A percentile compares a stretch with the other conserved stretches of the same genome.
Evolutionary conservation across 2,113 vertebrate genomes (phyloP).

Genomic region (Megaleporinus macrocephalus): DNA sequence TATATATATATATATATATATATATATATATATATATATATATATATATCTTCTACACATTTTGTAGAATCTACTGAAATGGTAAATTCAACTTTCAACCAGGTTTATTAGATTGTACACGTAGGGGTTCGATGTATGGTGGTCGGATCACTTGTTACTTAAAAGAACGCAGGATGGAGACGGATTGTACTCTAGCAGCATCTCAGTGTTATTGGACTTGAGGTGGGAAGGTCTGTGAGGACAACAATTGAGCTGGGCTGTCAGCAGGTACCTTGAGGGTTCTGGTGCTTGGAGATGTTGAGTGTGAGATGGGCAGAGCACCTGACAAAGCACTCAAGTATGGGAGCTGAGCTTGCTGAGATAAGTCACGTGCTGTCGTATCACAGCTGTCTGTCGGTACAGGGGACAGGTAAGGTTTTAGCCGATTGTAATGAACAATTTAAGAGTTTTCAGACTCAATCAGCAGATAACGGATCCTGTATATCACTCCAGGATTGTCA

Average conservation of each 20-base stretch:
- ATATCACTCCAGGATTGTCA: constrained; percentile 15
- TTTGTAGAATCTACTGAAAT: too few relatives aligned
- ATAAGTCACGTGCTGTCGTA: not conserved
- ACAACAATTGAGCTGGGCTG: not conserved
- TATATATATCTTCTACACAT: too few relatives aligned
- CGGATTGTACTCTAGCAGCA: too few relatives aligned
- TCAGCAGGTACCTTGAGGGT: not conserved
- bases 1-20: too few relatives aligned
- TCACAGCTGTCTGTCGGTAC: not conserved
- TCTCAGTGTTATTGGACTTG: too few relatives aligned
- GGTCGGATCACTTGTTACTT: too few relatives aligned
- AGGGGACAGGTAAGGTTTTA: constrained; percentile 26
- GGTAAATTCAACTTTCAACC: too few relatives aligned
- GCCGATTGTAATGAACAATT: not conserved
- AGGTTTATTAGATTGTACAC: too few relatives aligned
- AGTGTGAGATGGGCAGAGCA: constrained; percentile 26
- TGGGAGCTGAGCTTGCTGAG: constrained; percentile 5
- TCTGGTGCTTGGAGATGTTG: not conserved
- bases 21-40: too few relatives aligned
- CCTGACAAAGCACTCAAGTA: constrained; percentile 29
- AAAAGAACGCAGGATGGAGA: too few relatives aligned
- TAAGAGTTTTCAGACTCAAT: not conserved
- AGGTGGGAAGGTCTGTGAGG: not conserved
- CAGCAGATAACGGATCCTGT: constrained; percentile 24
- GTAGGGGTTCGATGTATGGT: too few relatives aligned